Percentiles rank a stretch among this genome's conserved stretches.
Evolutionary conservation across 2,888 invertebrate species (phyloP).

Genomic region (Calameuta filiformis): DNA sequence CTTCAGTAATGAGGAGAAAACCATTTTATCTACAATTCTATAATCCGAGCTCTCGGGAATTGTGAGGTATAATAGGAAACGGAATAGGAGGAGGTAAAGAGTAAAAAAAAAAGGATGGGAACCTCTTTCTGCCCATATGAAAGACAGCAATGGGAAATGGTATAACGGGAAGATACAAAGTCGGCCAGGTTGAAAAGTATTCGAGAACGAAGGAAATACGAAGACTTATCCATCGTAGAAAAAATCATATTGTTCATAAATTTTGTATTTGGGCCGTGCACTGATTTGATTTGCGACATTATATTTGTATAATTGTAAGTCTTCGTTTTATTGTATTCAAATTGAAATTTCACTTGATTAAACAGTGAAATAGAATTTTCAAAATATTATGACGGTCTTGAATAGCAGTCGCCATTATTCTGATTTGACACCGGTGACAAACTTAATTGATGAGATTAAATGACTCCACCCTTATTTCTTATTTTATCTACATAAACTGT

Average conservation of each 20-base stretch:
- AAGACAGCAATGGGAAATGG: background rate
- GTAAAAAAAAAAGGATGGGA: background rate
- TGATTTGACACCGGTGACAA: conserved; percentile 2
- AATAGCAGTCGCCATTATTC: background rate
- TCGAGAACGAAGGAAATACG: background rate
- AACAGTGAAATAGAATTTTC: background rate
- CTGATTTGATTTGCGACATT: background rate
- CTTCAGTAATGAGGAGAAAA: conserved; percentile 26
- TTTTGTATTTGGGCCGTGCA: background rate
- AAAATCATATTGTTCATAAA: background rate
- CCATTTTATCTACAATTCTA: conserved; percentile 26
- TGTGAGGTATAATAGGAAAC: conserved; percentile 22
- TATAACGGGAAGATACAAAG: background rate
- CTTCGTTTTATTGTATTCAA: background rate
- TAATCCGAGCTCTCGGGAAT: conserved; percentile 24
- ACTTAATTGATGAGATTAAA: background rate
- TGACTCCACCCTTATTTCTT: background rate
- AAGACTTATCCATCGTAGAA: background rate
- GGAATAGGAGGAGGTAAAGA: conserved; percentile 9
- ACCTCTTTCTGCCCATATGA: background rate
- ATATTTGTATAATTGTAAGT: background rate
- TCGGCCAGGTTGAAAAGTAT: background rate
- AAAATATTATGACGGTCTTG: background rate
- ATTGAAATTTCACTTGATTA: background rate
- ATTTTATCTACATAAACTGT: background rate